Evolutionary conservation across 2,888 invertebrate genomes (phyloP), one percentile per base, ranked within the genome.

Genomic region (Acanthosepion lycidas): DNA sequence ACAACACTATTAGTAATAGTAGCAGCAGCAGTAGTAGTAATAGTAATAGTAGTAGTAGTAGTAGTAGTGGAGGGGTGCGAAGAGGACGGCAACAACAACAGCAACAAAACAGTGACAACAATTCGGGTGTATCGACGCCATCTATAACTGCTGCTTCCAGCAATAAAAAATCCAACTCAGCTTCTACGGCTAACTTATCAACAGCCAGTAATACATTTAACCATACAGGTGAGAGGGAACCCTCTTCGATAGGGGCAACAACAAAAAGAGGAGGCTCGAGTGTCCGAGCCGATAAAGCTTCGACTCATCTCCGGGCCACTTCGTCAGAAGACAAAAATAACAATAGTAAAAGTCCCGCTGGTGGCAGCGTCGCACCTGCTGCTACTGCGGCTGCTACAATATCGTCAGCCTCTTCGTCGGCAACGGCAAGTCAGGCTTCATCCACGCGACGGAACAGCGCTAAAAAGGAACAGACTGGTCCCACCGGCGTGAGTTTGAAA

Each of bases 401-500:
- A 26, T 28, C 51, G 53, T 3, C 55, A 28, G 15, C 59, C 42
- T n/a, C 94, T 2, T 53, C 94, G 55, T 20, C 23, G 42, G 15
- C 48, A 55, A 55, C 48, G 0, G 59, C 78, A 78, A 78, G n/a
- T 4, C 53, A 93, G 28, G 20, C 53, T 9, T 42, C 53, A 33
- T n/a, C 53, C 3, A 6, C 49, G 2, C 26, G 42, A 51, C 93
- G 53, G 1, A 26, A n/a, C 48, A 15, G 93, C 78, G 18, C 15
- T 33, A 78, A 78, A 33, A 78, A 78, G 12, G 93, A 18, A 92
- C 92, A 51, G 95, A 95, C 49, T 95, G 95, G 91, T 9, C 78
- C 78, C 33, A 33, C 33, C 78, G 96, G 96, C 51, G 96, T 96
- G 28, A 95, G 95, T 48, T 95, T 97, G 55, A 95, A 95, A 91